Base-by-base conservation (phyloP, 37 sponge, comb jelly and placozoan genomes). In the Bolinopsis microptera region DNA sequence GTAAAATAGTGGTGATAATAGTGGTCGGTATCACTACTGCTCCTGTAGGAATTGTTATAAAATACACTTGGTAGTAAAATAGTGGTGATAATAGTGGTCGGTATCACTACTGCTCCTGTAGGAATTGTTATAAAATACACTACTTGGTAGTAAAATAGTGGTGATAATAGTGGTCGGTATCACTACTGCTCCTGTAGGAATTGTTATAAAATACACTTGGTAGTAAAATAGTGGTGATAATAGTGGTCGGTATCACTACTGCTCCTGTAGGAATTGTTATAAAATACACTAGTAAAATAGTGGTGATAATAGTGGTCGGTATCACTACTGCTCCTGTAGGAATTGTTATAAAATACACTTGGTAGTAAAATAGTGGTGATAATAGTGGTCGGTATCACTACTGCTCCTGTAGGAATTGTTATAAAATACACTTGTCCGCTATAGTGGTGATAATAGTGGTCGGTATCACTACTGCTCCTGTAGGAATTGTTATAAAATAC, bases 81-180 rank as follows among this genome's bases (percentile, higher is more conserved):
- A n/a, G n/a, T n/a, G n/a, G 82, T 36, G 82, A 35, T 21, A 34
- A 80, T 80, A 9, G 16, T 18, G 9, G 82, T 80, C 35, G 82
- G 82, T 3, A 80, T 80, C 3, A 80, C 82, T 13, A 80, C 82
- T 37, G 82, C 82, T 30, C 82, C 82, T 80, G 82, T 5, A 35
- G 3, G 21, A 21, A 67, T 13, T n/a, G n/a, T n/a, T n/a, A n/a
- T n/a, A n/a, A n/a, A n/a, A n/a, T n/a, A n/a, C n/a, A n/a, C n/a
- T n/a, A n/a, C n/a, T n/a, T n/a, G n/a, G n/a, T n/a, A n/a, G n/a
- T n/a, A n/a, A n/a, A n/a, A n/a, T n/a, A n/a, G n/a, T n/a, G n/a
- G n/a, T n/a, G n/a, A 48, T 48, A 48, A 48, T 48, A 13, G 9
- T 18, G 9, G 82, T 80, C 35, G 82, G 82, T 3, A 80, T 80